Conservation (phyloP, 2,888 invertebrate genomes). For the Onthophagus sagittarius region DNA sequence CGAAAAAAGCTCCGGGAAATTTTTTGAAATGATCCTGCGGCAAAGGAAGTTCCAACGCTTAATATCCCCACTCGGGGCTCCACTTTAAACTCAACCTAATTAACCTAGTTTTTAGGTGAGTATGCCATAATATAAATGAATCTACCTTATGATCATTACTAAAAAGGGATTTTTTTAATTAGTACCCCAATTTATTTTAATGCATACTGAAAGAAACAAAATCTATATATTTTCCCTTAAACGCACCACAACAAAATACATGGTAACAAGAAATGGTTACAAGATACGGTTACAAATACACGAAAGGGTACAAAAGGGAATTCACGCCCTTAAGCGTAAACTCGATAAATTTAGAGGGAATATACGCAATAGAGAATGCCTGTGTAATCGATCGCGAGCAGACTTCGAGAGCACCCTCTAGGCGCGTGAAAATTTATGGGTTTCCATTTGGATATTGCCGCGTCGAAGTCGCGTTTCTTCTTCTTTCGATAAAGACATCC, state of each 20-base stretch:
- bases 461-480: background rate
- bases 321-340: background rate
- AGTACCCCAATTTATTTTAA: too few species aligned
- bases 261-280: background rate
- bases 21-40: background rate
- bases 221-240: too few species aligned
- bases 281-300: background rate
- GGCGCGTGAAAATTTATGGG: background rate
- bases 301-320: background rate
- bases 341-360: background rate
- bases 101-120: background rate
- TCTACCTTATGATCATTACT: background rate
- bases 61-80: background rate
- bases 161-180: background rate
- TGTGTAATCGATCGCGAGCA: background rate
- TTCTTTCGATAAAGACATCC: background rate
- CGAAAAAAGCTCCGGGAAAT: background rate
- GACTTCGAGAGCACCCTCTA: background rate
- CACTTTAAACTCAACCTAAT: background rate
- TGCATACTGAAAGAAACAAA: too few species aligned
- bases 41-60: background rate
- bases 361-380: background rate
- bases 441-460: background rate
- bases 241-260: too few species aligned
- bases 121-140: background rate